phyloP scores from a whole-genome alignment of 1,140 invertebrate genomes.

The Teleopsis dalmanni region DNA sequence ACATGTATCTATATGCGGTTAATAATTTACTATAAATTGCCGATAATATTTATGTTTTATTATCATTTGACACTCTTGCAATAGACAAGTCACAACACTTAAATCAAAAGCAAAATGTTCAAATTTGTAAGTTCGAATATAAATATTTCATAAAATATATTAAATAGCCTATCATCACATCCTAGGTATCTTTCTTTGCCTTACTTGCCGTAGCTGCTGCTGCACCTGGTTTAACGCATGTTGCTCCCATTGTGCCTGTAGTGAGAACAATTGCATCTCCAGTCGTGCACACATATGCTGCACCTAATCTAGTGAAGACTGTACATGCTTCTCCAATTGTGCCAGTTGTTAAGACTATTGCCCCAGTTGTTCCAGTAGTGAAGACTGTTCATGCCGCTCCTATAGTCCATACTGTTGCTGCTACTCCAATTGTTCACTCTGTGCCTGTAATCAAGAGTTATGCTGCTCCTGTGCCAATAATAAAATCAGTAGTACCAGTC shows the following conservation, averaged over 20 bases:
- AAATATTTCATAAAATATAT: not conserved
- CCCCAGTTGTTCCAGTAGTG: slow-evolving; percentile 9
- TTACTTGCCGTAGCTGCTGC: slow-evolving; percentile 49
- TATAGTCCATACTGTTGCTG: not conserved
- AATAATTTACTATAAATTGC: too few species aligned
- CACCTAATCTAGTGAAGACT: slow-evolving; percentile 18
- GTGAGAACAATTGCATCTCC: slow-evolving; percentile 37
- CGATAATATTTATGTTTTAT: too few species aligned
- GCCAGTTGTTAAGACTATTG: slow-evolving; percentile 18
- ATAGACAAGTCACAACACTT: not conserved
- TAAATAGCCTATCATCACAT: not conserved
- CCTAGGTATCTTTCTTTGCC: slow-evolving; percentile 44
- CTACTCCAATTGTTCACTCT: slow-evolving; percentile 2
- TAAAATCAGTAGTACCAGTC: slow-evolving; percentile 20
- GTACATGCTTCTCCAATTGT: slow-evolving; percentile 27
- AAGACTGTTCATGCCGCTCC: slow-evolving; percentile 1
- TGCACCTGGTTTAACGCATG: slow-evolving; percentile 42
- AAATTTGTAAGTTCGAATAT: slow-evolving; percentile 37
- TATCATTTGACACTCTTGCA: not conserved
- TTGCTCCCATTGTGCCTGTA: slow-evolving; percentile 28
- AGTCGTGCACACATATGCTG: slow-evolving; percentile 19
- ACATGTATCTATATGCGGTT: too few species aligned
- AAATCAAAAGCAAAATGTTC: slow-evolving; percentile 41
- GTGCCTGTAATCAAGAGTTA: slow-evolving; percentile 14
- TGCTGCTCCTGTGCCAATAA: slow-evolving; percentile 18